Evolutionary conservation across 35 echinoderm and acorn worm species (phyloP), one percentile per base, ranked within the genome.

Genomic region (Hemicentrotus pulcherrimus): DNA sequence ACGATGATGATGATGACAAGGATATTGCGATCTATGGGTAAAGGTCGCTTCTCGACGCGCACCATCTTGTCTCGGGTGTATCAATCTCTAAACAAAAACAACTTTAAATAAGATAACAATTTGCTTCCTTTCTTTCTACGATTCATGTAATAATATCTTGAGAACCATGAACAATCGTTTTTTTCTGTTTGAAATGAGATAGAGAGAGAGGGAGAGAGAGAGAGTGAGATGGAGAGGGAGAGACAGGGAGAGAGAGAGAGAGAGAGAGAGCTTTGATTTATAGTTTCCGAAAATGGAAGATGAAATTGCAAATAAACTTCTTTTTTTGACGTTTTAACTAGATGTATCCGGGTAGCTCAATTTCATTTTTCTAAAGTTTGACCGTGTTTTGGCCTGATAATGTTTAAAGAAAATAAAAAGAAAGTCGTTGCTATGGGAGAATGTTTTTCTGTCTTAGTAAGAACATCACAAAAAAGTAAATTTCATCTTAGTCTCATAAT

Each of bases 41-140:
- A 78, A 78, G 65, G 65, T 78, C 65, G 65, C 65, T 28, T 8
- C 65, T 78, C 65, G 65, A 22, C 65, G 65, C 65, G 65, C 65
- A 22, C 65, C 65, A 78, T 78, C 65, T n/a, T 78, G 65, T 22
- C 65, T 78, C 65, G 3, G 22, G 65, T 78, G 22, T n/a, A 78
- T n/a, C 24, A 78, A 78, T 8, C 65, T n/a, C 65, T 78, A 8
- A 78, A n/a, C 22, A 78, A n/a, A 71, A 78, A 22, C 65, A 22
- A 78, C 65, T 78, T 28, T n/a, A 78, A 78, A n/a, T 78, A 78
- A 78, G 65, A 78, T 78, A 78, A 78, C 65, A 78, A 78, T 78
- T n/a, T 28, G 22, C 65, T 78, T 78, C 65, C 65, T 28, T 28
- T 70, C 5, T 28, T 70, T 70, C 61, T 70, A 28, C 61, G 16